Evolutionary conservation across 2,888 invertebrate genomes (phyloP).

Genomic region (Mongoloraphidia duomilia): DNA sequence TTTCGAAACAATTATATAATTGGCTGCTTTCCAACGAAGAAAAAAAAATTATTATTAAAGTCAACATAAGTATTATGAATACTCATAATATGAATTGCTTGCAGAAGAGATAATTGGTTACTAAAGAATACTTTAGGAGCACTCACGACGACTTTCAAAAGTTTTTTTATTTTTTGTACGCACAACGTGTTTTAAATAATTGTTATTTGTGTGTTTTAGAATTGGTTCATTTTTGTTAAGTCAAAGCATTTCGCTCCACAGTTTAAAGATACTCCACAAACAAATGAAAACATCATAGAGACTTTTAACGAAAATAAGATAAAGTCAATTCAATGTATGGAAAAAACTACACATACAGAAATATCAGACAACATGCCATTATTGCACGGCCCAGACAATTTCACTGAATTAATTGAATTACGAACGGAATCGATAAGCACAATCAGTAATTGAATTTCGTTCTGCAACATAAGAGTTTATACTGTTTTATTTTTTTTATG

Average conservation of each 20-base stretch:
- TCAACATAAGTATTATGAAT: no score
- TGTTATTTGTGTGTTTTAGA: slow-evolving; percentile 20
- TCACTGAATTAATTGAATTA: slow-evolving; percentile 31
- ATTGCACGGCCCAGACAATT: slow-evolving; percentile 23
- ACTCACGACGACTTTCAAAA: no score
- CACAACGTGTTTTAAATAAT: no score
- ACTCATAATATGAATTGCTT: no score
- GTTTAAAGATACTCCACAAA: slow-evolving; percentile 10
- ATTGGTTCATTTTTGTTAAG: slow-evolving; percentile 29
- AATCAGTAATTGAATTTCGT: slow-evolving; percentile 28
- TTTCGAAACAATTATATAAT: no score
- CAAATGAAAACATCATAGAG: slow-evolving; percentile 6
- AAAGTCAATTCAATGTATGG: slow-evolving; percentile 8
- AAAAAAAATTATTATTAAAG: no score
- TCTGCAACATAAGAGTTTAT: no score
- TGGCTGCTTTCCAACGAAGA: no score
- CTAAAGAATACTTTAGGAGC: no score
- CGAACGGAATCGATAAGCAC: slow-evolving; percentile 32
- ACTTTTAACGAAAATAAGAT: slow-evolving; percentile 9
- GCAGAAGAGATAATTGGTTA: no score
- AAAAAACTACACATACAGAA: slow-evolving; percentile 16
- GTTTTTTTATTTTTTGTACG: no score
- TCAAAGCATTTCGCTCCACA: slow-evolving; percentile 26
- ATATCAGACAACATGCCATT: slow-evolving; percentile 29
- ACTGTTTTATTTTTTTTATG: no score